A percentile compares a stretch with the other conserved stretches of the same genome.
Conservation (phyloP, 1,140 invertebrate species). For the Drosophila bocqueti region DNA sequence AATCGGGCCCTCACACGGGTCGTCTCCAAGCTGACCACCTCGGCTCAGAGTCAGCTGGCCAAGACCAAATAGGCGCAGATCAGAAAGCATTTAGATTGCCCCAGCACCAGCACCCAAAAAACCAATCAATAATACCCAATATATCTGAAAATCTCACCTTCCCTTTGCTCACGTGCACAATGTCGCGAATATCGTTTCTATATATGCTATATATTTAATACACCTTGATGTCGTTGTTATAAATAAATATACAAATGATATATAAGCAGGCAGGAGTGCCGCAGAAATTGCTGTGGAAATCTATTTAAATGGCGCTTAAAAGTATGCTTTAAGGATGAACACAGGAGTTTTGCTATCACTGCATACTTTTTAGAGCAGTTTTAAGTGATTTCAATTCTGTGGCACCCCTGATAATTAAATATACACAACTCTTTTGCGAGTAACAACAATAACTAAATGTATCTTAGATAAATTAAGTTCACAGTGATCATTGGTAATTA, state of each 20-base stretch:
- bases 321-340: not conserved
- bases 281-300: not conserved
- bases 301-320: not conserved
- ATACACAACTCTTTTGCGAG: slow-evolving; percentile 37
- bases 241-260: slow-evolving; percentile 31
- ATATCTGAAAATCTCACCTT: slow-evolving; percentile 6
- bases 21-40: slow-evolving; percentile 97
- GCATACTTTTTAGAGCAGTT: not conserved
- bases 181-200: slow-evolving; percentile 38
- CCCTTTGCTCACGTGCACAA: slow-evolving; percentile 39
- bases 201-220: slow-evolving; percentile 45
- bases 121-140: not conserved
- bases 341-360: not conserved
- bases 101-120: slow-evolving; percentile 30
- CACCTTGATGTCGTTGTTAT: slow-evolving; percentile 55
- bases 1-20: slow-evolving; percentile 97
- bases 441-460: slow-evolving; percentile 56
- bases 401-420: not conserved
- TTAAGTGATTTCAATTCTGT: not conserved
- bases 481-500: slow-evolving; percentile 35
- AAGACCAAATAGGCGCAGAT: slow-evolving; percentile 76
- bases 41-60: slow-evolving; percentile 87
- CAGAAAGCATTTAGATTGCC: slow-evolving; percentile 54
- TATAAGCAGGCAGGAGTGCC: slow-evolving; percentile 26
- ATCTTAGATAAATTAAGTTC: slow-evolving; percentile 50